phyloP scores from a whole-genome alignment of 2,888 invertebrate species.

The Drosophila emarginata region DNA sequence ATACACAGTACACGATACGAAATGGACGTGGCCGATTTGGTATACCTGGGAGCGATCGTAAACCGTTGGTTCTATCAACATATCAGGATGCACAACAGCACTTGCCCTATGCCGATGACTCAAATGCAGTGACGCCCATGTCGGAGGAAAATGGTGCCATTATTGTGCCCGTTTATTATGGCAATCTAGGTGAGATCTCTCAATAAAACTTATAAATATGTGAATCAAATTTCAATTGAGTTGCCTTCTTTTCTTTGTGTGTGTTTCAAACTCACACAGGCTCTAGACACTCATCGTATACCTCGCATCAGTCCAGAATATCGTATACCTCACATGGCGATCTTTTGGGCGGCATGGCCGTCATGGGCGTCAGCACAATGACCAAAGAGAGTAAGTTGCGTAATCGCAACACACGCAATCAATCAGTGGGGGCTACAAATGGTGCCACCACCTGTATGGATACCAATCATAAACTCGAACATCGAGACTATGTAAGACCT shows the following conservation, averaged over 20 bases:
- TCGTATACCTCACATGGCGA: conserved; percentile 98
- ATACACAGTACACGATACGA: conserved; percentile 89
- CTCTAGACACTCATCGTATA: conserved; percentile 96
- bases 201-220: background rate
- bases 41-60: conserved; percentile 93
- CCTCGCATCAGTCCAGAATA: conserved; percentile 95
- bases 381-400: conserved; percentile 94
- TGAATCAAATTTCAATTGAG: background rate
- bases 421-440: conserved; percentile 86
- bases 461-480: conserved; percentile 85
- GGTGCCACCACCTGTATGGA: conserved; percentile 85
- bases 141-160: conserved; percentile 98
- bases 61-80: conserved; percentile 96
- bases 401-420: conserved; percentile 89
- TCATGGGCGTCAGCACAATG: conserved; percentile 82
- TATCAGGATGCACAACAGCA: conserved; percentile 97
- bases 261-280: too few relatives aligned
- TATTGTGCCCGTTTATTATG: conserved; percentile 94
- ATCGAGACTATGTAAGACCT: conserved; percentile 88
- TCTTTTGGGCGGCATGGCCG: conserved; percentile 89
- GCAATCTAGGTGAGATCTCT: conserved; percentile 87
- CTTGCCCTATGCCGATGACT: conserved; percentile 98
- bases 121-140: conserved; percentile 98
- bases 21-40: conserved; percentile 91
- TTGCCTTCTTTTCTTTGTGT: background rate